These are phyloP conservation scores for Matsumyia berberina DNA, from an alignment of 2,888 invertebrate species.

Conservation along the genomic window DNA sequence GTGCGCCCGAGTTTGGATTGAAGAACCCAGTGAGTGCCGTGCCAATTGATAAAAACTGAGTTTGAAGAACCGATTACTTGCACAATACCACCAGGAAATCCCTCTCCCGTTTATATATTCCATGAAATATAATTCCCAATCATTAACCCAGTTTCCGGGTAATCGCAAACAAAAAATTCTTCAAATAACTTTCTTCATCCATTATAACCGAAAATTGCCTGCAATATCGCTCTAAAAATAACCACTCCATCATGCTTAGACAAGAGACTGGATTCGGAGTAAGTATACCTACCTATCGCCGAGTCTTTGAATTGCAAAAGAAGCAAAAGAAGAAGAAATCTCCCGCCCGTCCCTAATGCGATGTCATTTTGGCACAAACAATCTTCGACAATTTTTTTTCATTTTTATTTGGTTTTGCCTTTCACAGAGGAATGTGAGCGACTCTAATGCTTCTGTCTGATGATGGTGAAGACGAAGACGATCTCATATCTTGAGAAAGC, in stretches of 20 bases:
- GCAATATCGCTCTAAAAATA: constrained; percentile 42
- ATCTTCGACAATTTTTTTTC: constrained; percentile 3
- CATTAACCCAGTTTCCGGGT: constrained; percentile 57
- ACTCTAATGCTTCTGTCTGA: constrained; percentile 3
- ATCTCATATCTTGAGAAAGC: constrained; percentile 59
- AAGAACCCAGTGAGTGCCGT: too few relatives aligned
- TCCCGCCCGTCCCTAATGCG: constrained; percentile 19
- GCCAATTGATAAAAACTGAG: too few relatives aligned
- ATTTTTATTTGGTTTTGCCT: not conserved
- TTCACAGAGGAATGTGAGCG: constrained; percentile 30
- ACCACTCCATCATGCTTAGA: constrained; percentile 18
- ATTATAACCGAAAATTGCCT: constrained; percentile 47
- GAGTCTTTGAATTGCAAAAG: constrained; percentile 12
- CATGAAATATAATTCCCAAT: constrained; percentile 13
- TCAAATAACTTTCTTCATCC: constrained; percentile 60
- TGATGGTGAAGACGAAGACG: constrained; percentile 8
- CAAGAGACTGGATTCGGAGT: not conserved
- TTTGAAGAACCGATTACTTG: too few relatives aligned
- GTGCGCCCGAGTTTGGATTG: too few relatives aligned
- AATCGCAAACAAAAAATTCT: constrained; percentile 17
- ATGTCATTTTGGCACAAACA: constrained; percentile 36
- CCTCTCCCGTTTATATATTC: not conserved
- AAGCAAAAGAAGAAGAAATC: constrained; percentile 27
- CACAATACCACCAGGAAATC: too few relatives aligned
- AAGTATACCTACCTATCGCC: constrained; percentile 42